Conservation (phyloP, 2,888 invertebrate genomes). For the Bellardia pandia region DNA sequence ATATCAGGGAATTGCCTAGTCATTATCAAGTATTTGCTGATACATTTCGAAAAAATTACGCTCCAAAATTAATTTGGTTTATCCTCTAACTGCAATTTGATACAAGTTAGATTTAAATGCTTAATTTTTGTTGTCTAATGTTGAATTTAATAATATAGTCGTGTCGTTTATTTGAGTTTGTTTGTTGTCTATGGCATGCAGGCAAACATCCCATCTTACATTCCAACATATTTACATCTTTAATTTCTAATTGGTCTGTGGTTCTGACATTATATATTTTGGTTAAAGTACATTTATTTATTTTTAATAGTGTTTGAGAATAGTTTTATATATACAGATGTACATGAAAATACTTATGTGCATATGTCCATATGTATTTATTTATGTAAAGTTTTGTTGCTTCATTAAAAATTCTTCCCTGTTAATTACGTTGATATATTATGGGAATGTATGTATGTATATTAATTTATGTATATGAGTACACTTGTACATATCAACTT, state of each 20-base stretch:
- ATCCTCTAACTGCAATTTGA: neutral
- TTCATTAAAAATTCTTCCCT: conserved; percentile 62
- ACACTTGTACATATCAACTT: neutral
- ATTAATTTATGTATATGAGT: neutral
- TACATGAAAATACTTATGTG: neutral
- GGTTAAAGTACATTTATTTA: conserved; percentile 12
- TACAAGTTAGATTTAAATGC: conserved; percentile 4
- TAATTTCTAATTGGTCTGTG: conserved; percentile 63
- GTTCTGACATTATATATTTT: conserved; percentile 62
- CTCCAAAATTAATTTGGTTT: neutral
- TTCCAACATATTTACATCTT: neutral
- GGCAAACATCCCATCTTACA: neutral
- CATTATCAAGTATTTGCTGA: neutral
- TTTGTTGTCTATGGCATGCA: neutral
- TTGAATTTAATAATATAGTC: conserved; percentile 7
- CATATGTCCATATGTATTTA: conserved; percentile 12
- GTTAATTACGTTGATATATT: conserved; percentile 60
- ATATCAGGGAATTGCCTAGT: too few species aligned
- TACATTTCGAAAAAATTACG: neutral
- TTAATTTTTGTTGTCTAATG: conserved; percentile 22
- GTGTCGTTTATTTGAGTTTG: neutral
- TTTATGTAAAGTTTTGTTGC: conserved; percentile 47
- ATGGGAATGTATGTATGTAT: conserved; percentile 38
- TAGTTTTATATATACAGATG: neutral
- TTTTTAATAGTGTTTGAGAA: neutral